A percentile compares a stretch with the other conserved stretches of the same genome.
phyloP scores from a whole-genome alignment of 2,113 vertebrate species.

The Romanogobio albipinnatus region DNA sequence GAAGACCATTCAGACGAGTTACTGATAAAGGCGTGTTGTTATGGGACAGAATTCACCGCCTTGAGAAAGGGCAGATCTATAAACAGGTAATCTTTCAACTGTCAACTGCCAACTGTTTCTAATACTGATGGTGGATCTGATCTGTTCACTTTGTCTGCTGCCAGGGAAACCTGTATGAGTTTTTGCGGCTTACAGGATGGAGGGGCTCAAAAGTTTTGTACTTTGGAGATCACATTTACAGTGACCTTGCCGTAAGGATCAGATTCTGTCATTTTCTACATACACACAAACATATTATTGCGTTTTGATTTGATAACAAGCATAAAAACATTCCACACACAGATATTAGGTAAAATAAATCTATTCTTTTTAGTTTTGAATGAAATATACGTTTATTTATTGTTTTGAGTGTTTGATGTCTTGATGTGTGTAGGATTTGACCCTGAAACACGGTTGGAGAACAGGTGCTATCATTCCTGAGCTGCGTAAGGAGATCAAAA shows the following conservation, averaged over 20 bases:
- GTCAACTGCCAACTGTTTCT: not conserved
- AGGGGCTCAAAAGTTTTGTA: constrained; percentile 95
- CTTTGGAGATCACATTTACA: constrained; percentile 99
- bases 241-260: constrained; percentile 93
- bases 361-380: not conserved
- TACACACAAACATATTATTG: not conserved
- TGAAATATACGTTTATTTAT: not conserved
- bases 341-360: not conserved
- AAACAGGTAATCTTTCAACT: constrained; percentile 84
- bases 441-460: constrained; percentile 97
- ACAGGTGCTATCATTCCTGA: constrained; percentile 97
- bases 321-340: no score
- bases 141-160: constrained; percentile 43
- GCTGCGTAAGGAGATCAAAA: constrained; percentile 91
- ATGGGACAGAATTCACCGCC: constrained; percentile 93
- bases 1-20: constrained; percentile 92
- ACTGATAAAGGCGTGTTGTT: constrained; percentile 91
- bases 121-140: not conserved
- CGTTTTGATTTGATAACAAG: not conserved
- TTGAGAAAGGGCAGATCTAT: constrained; percentile 97
- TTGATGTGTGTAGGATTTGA: constrained; percentile 83
- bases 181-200: constrained; percentile 98
- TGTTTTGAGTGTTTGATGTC: not conserved
- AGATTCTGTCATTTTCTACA: not conserved
- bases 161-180: constrained; percentile 97